Evolutionary conservation across 92 coral and sea anemone genomes (phyloP), one percentile per base, ranked within the genome.

Genomic region (Siderastrea radians): DNA sequence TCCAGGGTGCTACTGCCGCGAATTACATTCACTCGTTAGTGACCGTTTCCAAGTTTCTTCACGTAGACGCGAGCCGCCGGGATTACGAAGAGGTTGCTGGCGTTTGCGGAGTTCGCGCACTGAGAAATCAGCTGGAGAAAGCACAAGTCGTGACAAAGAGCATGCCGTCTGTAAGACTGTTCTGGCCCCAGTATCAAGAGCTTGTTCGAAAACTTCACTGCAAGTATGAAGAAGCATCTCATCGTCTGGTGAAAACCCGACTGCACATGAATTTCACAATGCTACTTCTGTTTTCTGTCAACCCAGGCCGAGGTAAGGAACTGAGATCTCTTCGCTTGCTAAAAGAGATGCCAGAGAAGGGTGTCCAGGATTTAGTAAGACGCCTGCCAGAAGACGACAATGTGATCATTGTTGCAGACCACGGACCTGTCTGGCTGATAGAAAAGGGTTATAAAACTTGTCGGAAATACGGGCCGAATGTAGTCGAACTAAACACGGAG

Each of bases 151-250:
- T 49, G 17, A 7, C 55, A 7, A 48, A 49, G 9, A 49, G 58
- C 55, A 10, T 15, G 76, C 59, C 57, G 7, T 1, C 6, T 14
- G 57, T 13, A 3, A 72, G 17, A 49, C 57, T 47, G n/a, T 47
- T 72, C 1, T 72, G 58, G 75, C 75, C 55, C 2, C 75, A 70
- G 9, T 70, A 46, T 49, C 75, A 70, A 49, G 75, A 47, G 52
- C 11, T 49, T 7, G 59, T 47, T 72, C 55, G 75, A 70, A 70
- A 6, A 1, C 76, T 72, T n/a, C 54, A 48, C 57, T 1, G 78
- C 11, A 17, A 53, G 62, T 74, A 53, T 48, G 61, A 74, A 11
- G 61, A 52, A 10, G 11, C 19, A n/a, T n/a, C n/a, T n/a, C n/a
- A n/a, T n/a, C n/a, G n/a, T n/a, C n/a, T n/a, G n/a, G n/a, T n/a